Conservation (phyloP, 2,113 vertebrate species). For the Lonchura striata region DNA sequence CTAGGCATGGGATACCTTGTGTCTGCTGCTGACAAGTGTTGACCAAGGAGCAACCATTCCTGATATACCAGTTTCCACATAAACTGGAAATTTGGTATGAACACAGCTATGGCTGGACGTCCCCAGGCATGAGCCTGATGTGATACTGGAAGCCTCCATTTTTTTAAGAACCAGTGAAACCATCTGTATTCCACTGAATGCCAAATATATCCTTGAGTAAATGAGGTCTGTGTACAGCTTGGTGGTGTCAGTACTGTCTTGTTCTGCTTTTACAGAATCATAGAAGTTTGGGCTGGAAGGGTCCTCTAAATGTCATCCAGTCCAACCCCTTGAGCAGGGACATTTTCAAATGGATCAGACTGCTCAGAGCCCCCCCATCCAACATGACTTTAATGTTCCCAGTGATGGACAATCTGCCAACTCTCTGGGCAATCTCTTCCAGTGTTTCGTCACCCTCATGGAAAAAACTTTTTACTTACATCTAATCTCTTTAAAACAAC, state of each 20-base stretch:
- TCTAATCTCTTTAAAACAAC: background rate
- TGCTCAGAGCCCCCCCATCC: background rate
- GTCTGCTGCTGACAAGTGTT: background rate
- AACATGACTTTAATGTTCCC: background rate
- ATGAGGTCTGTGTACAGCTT: background rate
- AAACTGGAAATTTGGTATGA: background rate
- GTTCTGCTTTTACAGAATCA: background rate
- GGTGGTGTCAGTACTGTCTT: background rate
- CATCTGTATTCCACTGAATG: background rate
- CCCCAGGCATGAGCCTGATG: background rate
- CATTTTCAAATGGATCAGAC: background rate
- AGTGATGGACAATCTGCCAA: background rate
- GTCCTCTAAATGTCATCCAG: background rate
- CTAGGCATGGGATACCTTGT: accelerated
- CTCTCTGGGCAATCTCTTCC: background rate
- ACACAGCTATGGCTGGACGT: background rate
- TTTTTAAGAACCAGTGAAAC: background rate
- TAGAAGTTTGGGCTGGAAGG: background rate
- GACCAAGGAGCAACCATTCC: background rate
- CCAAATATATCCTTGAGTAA: background rate
- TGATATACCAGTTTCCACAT: background rate
- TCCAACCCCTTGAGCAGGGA: background rate
- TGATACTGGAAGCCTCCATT: background rate
- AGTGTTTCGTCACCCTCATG: background rate
- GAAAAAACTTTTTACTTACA: background rate